Conservation (phyloP, 1,140 invertebrate species). For the Drosophila suzukii region DNA sequence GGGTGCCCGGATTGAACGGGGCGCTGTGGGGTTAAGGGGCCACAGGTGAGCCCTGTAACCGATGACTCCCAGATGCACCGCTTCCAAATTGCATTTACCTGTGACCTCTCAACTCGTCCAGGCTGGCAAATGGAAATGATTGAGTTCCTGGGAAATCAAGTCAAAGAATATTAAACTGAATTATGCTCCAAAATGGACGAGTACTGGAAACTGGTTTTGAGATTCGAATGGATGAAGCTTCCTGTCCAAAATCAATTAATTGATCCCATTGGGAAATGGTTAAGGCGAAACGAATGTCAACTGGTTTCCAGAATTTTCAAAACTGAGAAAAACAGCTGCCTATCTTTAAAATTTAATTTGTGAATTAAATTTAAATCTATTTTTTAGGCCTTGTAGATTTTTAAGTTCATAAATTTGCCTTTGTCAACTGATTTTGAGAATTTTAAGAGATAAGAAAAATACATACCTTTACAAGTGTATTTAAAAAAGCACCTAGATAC, state of each 20-base stretch:
- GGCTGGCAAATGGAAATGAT: slow-evolving; percentile 31
- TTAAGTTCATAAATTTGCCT: no score
- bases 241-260: slow-evolving; percentile 6
- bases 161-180: slow-evolving; percentile 35
- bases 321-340: neutral
- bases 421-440: no score
- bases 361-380: no score
- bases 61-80: slow-evolving; percentile 22
- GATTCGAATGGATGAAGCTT: slow-evolving; percentile 2
- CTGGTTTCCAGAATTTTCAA: neutral
- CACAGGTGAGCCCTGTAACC: slow-evolving; percentile 12
- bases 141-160: slow-evolving; percentile 28
- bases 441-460: no score
- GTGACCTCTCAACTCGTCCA: slow-evolving; percentile 14
- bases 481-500: no score
- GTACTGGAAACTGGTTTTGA: neutral
- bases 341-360: no score
- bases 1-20: neutral
- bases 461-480: no score
- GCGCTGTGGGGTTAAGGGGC: neutral
- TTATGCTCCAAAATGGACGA: slow-evolving; percentile 16
- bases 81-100: slow-evolving; percentile 38
- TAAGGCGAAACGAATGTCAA: neutral
- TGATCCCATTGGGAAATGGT: neutral
- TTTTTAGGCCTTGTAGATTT: no score